Base-by-base conservation (phyloP, 2,113 vertebrate genomes). In the Oxyruncus cristatus region DNA sequence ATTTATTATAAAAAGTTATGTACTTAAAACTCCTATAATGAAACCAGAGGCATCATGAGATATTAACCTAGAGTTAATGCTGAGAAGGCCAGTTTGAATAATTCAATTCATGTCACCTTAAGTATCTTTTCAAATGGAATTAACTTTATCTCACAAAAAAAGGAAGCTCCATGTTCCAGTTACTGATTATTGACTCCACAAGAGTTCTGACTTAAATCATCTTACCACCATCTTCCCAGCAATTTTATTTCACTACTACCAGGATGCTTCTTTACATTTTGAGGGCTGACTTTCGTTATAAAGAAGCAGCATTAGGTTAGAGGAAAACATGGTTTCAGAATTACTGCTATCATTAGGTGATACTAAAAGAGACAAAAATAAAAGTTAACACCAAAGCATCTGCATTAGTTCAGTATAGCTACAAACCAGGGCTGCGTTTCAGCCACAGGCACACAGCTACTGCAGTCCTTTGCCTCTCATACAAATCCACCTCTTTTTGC, bases 1-100 rank as follows among this genome's bases (percentile, higher is more conserved):
- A 97, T 97, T 97, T 97, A 97, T 97, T 97, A 97, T 97, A 97
- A 97, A 97, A 97, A 97, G 97, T 97, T 97, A 97, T 95, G 88
- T 97, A 97, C 96, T 97, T 97, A 97, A 97, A 97, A 96, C 93
- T 97, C 96, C 79, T 95, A 77, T 97, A 97, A 97, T 97, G 96
- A 97, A 97, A 97, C 94, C 89, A 93, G 90, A 97, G 91, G 90
- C 95, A 97, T 97, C 97, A 95, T 95, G 94, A 97, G 96, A 97
- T 97, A 97, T 96, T 97, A 97, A 97, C 96, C 95, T 85, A 90
- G 92, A 96, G 94, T 96, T 97, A 97, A 97, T 95, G 96, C 95
- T 97, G 95, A 96, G 96, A 95, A 97, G 96, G 92, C 91, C 91
- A 91, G 94, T 96, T 97, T 97, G 95, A 97, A 97, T 97, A 97